Conservation (phyloP, 1,140 invertebrate species). For the Chrysopa pallens region DNA sequence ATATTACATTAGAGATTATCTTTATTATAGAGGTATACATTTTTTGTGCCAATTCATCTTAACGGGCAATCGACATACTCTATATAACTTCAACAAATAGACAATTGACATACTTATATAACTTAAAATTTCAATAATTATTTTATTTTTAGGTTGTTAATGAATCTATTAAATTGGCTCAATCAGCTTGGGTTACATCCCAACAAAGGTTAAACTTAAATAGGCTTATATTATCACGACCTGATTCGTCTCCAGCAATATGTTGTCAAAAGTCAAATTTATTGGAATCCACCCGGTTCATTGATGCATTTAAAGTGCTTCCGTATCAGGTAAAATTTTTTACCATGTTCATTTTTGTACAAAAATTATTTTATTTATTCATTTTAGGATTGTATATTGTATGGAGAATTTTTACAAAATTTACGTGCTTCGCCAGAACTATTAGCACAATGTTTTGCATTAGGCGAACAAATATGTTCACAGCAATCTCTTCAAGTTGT, state of each 20-base stretch:
- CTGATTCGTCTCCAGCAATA: constrained; percentile 49
- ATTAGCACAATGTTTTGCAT: constrained; percentile 57
- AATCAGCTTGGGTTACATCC: constrained; percentile 74
- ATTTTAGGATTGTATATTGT: constrained; percentile 46
- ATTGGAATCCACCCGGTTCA: constrained; percentile 62
- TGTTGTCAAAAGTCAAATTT: constrained; percentile 61
- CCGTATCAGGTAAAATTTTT: constrained; percentile 44
- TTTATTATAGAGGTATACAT: too few species aligned
- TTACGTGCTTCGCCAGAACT: constrained; percentile 64
- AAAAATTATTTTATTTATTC: constrained; percentile 8
- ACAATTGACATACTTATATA: too few species aligned
- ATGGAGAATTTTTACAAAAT: constrained; percentile 62
- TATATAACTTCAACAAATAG: too few species aligned
- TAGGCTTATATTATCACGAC: constrained; percentile 52
- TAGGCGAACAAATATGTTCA: constrained; percentile 48
- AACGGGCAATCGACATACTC: too few species aligned
- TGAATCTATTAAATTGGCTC: constrained; percentile 42
- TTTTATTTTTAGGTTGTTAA: constrained; percentile 30
- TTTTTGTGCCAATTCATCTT: too few species aligned
- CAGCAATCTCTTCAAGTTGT: constrained; percentile 42
- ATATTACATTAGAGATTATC: too few species aligned
- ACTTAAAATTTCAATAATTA: background rate
- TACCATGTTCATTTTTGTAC: constrained; percentile 9
- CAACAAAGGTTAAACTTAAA: constrained; percentile 76
- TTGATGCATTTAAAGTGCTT: constrained; percentile 75